Conservation (phyloP, 2,888 invertebrate species). For the Hedya salicella region DNA sequence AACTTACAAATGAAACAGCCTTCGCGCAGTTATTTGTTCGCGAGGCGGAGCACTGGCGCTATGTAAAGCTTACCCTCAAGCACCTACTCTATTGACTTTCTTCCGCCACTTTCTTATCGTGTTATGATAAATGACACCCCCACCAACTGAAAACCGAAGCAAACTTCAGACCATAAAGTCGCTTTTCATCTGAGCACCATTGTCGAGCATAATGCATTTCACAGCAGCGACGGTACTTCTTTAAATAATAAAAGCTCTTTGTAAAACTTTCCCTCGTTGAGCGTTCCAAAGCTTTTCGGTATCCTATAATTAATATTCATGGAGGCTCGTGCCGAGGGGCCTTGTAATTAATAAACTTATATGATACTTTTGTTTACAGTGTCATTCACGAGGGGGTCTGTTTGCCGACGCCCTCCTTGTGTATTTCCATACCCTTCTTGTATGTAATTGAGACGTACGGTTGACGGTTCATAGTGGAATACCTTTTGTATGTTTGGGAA, state of each 20-base stretch:
- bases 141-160: constrained; percentile 55
- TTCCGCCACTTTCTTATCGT: constrained; percentile 83
- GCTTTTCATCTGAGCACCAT: constrained; percentile 52
- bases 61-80: constrained; percentile 76
- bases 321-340: constrained; percentile 81
- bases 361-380: constrained; percentile 85
- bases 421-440: constrained; percentile 30
- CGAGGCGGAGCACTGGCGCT: constrained; percentile 64
- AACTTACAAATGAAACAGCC: constrained; percentile 44
- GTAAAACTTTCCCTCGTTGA: constrained; percentile 85
- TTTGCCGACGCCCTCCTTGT: constrained; percentile 32
- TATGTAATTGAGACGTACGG: constrained; percentile 19
- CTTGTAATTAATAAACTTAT: constrained; percentile 85
- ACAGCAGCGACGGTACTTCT: constrained; percentile 79
- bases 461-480: not conserved
- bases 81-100: constrained; percentile 84
- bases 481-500: constrained; percentile 4
- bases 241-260: constrained; percentile 85
- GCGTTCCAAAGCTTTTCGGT: constrained; percentile 84
- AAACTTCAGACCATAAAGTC: constrained; percentile 50
- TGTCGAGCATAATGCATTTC: constrained; percentile 78
- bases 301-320: constrained; percentile 85
- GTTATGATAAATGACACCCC: constrained; percentile 76
- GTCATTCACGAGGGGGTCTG: constrained; percentile 73
- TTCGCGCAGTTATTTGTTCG: constrained; percentile 64